Base-by-base conservation (phyloP, 2,797 vertebrate genomes). In the Rhadinocentrus ornatus region DNA sequence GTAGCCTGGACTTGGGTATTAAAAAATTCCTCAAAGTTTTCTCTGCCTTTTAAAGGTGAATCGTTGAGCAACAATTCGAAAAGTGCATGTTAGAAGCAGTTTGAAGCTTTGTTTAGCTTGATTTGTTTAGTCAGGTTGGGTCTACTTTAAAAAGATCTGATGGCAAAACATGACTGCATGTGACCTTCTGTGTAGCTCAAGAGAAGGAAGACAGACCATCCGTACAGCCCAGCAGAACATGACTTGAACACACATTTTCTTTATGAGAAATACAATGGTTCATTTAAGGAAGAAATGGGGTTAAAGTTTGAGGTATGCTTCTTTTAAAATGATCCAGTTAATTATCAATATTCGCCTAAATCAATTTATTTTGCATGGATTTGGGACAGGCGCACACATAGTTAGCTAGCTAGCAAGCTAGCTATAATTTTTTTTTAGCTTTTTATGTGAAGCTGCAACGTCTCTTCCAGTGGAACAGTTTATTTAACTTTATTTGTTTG, bases 11-110 rank as follows among this genome's bases (percentile, higher is more conserved):
- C 62, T 41, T 63, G 6, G 6, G 44, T 31, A 27, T 73, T 57
- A 39, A 62, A 62, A 78, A 66, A 54, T 6, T 56, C 16, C 55
- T 66, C 9, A 53, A 69, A 77, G 62, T 78, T 76, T 72, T 64
- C 24, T n/a, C 52, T 16, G 12, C 66, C 35, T 69, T 78, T 22
- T 62, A 29, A 44, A 27, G 29, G 18, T 16, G 26, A 71, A 27
- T 10, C 54, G 31, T 37, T 57, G 11, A 57, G 53, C 26, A 37
- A 11, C 50, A 67, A 48, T 35, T 13, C 26, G 20, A 7, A 62
- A n/a, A 3, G 60, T 11, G 35, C 8, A n/a, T 48, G 26, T 50
- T 26, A 27, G 56, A n/a, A 52, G 27, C 34, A 27, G 44, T 35
- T 58, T 44, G 24, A 65, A 59, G 59, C 37, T 62, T 55, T n/a